A percentile compares a stretch with the other conserved stretches of the same genome.
Conservation (phyloP, 2,797 vertebrate species). For the Lutjanus campechanus region DNA sequence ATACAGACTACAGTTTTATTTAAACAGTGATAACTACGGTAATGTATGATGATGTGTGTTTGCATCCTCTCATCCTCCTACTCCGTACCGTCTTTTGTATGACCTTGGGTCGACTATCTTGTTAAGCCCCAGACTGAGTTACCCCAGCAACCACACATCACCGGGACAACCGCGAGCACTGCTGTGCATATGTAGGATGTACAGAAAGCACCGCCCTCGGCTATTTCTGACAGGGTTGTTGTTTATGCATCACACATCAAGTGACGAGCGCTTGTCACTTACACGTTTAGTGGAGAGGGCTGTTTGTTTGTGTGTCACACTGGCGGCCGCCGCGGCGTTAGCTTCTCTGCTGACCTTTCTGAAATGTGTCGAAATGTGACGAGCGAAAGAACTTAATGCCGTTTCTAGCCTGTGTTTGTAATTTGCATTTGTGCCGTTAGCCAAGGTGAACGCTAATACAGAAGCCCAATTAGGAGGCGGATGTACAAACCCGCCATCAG, state of each 20-base stretch:
- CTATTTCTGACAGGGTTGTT: conserved; percentile 13
- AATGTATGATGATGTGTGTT: background rate
- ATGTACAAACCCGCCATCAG: background rate
- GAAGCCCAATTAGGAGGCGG: background rate
- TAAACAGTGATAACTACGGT: too few relatives aligned
- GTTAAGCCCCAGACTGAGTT: conserved; percentile 42
- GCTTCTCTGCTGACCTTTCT: background rate
- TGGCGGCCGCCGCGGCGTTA: background rate
- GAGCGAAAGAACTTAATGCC: background rate
- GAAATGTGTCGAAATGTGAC: background rate
- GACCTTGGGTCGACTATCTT: conserved; percentile 41
- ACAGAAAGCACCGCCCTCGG: background rate
- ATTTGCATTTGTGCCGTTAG: too few relatives aligned
- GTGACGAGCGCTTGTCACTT: background rate
- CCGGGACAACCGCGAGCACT: conserved; percentile 32
- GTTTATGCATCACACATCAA: background rate
- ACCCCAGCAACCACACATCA: conserved; percentile 63
- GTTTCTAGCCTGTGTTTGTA: background rate
- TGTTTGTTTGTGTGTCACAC: background rate
- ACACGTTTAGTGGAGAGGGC: background rate
- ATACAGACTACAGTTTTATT: too few relatives aligned
- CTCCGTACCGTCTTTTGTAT: conserved; percentile 9
- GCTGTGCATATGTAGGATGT: conserved; percentile 33
- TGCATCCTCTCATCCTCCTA: conserved; percentile 27
- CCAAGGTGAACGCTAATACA: background rate